Evolutionary conservation across 1,140 invertebrate species (phyloP).

Genomic region (Neotoxoptera formosana): DNA sequence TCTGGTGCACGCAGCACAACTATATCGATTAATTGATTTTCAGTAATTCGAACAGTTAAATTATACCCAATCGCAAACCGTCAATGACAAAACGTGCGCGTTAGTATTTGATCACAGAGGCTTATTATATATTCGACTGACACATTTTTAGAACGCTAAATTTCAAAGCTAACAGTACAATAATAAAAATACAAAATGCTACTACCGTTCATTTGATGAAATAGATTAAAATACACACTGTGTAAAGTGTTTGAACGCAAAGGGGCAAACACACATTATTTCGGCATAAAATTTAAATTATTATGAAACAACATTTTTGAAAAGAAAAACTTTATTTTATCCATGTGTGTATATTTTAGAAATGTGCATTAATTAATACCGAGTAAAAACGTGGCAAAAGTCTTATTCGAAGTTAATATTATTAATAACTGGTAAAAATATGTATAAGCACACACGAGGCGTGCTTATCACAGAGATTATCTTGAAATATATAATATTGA

Average conservation of each 20-base stretch:
- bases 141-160: not conserved
- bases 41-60: not conserved
- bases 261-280: too few species aligned
- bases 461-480: too few species aligned
- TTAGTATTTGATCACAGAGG: not conserved
- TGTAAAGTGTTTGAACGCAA: not conserved
- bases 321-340: too few species aligned
- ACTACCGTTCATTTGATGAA: not conserved
- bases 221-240: not conserved
- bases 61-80: not conserved
- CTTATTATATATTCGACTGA: not conserved
- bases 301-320: too few species aligned
- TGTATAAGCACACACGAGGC: too few species aligned
- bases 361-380: too few species aligned
- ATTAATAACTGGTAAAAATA: too few species aligned
- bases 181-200: not conserved
- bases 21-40: not conserved
- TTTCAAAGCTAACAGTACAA: not conserved
- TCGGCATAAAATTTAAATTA: too few species aligned
- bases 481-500: too few species aligned
- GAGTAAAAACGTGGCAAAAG: too few species aligned
- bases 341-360: too few species aligned
- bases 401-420: too few species aligned
- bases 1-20: not conserved
- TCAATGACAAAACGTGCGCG: not conserved